Percentiles rank a stretch among this genome's conserved stretches.
phyloP scores from a whole-genome alignment of 1,140 invertebrate species.

The Acromyrmex charruanus region DNA sequence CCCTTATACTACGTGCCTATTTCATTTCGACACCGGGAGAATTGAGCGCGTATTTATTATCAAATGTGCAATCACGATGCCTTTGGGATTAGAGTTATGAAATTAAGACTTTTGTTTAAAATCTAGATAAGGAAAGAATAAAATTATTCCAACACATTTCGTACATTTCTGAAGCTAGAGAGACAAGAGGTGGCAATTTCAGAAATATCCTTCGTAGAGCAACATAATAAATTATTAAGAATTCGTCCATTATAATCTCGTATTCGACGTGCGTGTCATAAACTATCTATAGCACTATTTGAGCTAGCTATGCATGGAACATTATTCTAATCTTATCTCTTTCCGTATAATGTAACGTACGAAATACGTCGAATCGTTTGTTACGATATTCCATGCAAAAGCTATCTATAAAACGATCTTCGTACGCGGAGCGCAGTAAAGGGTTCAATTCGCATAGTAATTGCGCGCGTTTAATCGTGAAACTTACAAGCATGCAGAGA shows the following conservation, averaged over 20 bases:
- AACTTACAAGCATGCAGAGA: slow-evolving; percentile 10
- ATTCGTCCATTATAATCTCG: not conserved
- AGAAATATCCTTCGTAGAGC: not conserved
- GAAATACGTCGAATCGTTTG: not conserved
- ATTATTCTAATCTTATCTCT: slow-evolving; percentile 42
- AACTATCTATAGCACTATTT: slow-evolving; percentile 5
- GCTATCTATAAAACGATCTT: slow-evolving; percentile 19
- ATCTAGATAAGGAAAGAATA: not conserved
- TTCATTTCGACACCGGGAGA: not conserved
- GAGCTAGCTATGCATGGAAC: not conserved
- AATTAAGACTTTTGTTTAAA: not conserved
- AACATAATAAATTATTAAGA: not conserved
- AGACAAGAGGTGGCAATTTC: not conserved
- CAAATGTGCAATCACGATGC: not conserved
- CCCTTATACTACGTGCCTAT: not conserved
- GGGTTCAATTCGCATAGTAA: slow-evolving; percentile 6
- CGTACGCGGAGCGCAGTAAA: not conserved
- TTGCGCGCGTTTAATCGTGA: slow-evolving; percentile 2
- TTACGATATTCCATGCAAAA: not conserved
- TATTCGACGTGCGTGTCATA: not conserved
- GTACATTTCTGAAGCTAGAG: not conserved
- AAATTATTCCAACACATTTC: not conserved
- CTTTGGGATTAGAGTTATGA: not conserved
- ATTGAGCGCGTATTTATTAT: not conserved
- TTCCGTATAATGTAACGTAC: not conserved